phyloP scores from a whole-genome alignment of 1,140 invertebrate genomes.

The Meteorus sp. region DNA sequence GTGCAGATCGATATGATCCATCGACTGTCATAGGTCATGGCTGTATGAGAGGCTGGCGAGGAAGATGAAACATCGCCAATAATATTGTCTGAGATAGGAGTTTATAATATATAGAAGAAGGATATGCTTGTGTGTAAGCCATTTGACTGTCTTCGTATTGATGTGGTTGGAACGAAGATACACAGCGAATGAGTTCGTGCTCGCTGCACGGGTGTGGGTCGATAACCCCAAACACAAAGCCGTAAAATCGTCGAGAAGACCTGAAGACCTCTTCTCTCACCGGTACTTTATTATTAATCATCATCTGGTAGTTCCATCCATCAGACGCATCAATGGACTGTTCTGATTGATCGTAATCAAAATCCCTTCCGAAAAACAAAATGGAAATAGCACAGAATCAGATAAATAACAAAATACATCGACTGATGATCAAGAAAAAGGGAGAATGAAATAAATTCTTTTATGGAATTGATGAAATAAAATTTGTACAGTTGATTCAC shows the following conservation, averaged over 20 bases:
- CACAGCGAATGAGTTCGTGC: no score
- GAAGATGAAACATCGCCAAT: neutral
- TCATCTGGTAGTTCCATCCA: neutral
- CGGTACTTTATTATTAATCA: neutral
- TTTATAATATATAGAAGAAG: neutral
- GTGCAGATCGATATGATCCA: neutral
- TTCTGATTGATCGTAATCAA: neutral
- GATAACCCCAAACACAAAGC: neutral
- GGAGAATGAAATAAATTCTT: no score
- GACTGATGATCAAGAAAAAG: no score
- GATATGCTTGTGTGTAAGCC: neutral
- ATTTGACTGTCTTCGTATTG: neutral
- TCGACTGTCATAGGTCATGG: slow-evolving; percentile 19
- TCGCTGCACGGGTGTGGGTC: no score
- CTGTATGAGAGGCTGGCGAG: neutral
- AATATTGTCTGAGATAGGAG: neutral
- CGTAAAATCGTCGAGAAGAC: neutral
- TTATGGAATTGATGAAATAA: no score
- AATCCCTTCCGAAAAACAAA: no score
- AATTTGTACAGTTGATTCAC: no score
- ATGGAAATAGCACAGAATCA: no score
- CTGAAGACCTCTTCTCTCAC: neutral
- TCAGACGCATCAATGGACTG: no score
- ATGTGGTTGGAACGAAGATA: no score
- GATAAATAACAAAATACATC: no score